Evolutionary conservation across 2,113 vertebrate species (phyloP).

Genomic region (Eira barbara): DNA sequence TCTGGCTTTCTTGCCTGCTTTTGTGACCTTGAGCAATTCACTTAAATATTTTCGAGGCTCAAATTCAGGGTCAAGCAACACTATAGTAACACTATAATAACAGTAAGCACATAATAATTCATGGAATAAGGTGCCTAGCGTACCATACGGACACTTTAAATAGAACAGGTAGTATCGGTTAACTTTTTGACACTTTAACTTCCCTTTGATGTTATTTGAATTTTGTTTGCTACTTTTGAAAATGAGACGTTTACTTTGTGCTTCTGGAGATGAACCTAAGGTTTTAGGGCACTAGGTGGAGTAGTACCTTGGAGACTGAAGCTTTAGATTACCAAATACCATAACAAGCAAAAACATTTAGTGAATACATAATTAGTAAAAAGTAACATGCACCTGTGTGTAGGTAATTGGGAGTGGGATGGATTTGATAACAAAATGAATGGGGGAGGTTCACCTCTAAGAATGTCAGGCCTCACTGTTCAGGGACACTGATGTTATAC

Average conservation of each 20-base stretch:
- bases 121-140: neutral
- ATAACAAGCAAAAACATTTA: slow-evolving; percentile 5
- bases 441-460: neutral
- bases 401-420: neutral
- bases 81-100: neutral
- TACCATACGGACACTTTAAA: neutral
- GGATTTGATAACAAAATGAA: neutral
- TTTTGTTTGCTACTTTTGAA: slow-evolving; percentile 43
- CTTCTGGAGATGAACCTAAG: neutral
- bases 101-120: slow-evolving; percentile 5
- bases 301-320: neutral
- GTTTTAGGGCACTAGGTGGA: neutral
- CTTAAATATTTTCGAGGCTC: slow-evolving; percentile 14
- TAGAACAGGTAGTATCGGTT: neutral
- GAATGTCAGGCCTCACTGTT: neutral
- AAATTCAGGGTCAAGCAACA: neutral
- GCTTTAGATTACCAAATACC: neutral
- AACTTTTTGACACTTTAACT: neutral
- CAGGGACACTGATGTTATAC: neutral
- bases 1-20: neutral
- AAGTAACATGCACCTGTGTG: neutral
- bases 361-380: slow-evolving; percentile 10
- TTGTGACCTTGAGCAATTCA: slow-evolving; percentile 15
- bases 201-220: neutral
- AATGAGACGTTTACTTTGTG: slow-evolving; percentile 22